Base-by-base conservation (phyloP, 2,797 vertebrate genomes). In the Onychomys arenicola region DNA sequence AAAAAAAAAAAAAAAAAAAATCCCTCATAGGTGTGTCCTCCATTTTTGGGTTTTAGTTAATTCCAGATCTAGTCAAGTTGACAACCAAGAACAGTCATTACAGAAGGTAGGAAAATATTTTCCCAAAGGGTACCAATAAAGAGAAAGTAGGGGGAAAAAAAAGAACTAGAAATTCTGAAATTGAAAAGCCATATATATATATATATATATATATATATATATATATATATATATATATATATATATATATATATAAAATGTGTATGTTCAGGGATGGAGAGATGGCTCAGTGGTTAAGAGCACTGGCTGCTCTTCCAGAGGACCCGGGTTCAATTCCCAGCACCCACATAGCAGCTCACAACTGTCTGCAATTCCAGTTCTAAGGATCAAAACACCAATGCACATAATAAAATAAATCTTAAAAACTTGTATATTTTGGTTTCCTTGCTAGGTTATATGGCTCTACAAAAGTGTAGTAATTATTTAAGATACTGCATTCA, bases 151-250 rank as follows among this genome's bases (percentile, higher is more conserved):
- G 4, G 59, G 6, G n/a, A n/a, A 59, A 82, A 90, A 89, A 76
- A 21, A 87, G 83, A 65, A 90, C 29, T 40, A 86, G 61, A 63
- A 88, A 90, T 93, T 91, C 34, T 93, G 59, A 76, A 81, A 67
- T 69, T 75, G n/a, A 95, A 87, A 61, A 40, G 17, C 23, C 25
- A n/a, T 61, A 57, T 96, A 17, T 91, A 75, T 61, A 27, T 43
- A 14, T 19, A 32, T 34, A 59, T 12, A 73, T 61, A 57, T 96
- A 17, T 91, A 75, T 61, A 27, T 43, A 14, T 19, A 32, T 34
- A 59, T 12, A 73, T 61, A 57, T 96, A 17, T 91, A 75, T 61
- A 27, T 43, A 14, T 19, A 32, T 34, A 59, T 12, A 73, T n/a
- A n/a, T 61, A 57, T 96, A 17, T 91, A 75, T 61, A 27, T 43